phyloP scores from a whole-genome alignment of 2,797 vertebrate genomes.

The Lepidocolaptes lacrymiger region DNA sequence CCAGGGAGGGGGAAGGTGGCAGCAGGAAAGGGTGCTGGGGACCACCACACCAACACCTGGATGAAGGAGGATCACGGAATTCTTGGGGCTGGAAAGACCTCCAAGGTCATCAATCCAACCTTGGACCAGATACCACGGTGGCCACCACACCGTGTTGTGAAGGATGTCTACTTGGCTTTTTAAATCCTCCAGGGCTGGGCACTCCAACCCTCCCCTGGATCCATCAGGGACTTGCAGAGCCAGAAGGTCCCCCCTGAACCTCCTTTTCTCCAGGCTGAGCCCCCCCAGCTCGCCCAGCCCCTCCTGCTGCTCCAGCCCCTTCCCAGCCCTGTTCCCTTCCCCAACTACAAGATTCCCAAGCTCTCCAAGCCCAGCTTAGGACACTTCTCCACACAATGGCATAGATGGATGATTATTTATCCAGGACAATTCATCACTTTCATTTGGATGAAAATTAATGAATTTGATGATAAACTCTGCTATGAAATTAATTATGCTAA shows the following conservation, averaged over 20 bases:
- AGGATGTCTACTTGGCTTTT: neutral
- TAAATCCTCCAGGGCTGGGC: no score
- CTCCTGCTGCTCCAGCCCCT: neutral
- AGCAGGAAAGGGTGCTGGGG: neutral
- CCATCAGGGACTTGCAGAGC: neutral
- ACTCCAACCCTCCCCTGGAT: neutral
- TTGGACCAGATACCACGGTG: neutral
- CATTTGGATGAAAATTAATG: neutral
- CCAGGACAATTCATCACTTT: neutral
- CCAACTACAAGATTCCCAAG: neutral
- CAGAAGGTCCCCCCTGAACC: neutral
- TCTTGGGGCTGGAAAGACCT: neutral
- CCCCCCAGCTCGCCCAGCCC: neutral
- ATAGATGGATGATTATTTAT: neutral
- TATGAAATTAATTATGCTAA: slow-evolving; percentile 7
- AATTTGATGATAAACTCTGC: neutral
- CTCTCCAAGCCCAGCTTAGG: neutral
- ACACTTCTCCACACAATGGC: neutral
- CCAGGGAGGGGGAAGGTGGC: neutral
- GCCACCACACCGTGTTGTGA: neutral
- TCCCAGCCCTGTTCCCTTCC: neutral
- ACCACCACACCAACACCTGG: neutral
- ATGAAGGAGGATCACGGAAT: neutral
- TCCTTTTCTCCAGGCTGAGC: neutral
- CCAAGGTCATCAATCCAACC: neutral